Conservation (phyloP, 1,140 invertebrate species). For the Drosophila pachea region DNA sequence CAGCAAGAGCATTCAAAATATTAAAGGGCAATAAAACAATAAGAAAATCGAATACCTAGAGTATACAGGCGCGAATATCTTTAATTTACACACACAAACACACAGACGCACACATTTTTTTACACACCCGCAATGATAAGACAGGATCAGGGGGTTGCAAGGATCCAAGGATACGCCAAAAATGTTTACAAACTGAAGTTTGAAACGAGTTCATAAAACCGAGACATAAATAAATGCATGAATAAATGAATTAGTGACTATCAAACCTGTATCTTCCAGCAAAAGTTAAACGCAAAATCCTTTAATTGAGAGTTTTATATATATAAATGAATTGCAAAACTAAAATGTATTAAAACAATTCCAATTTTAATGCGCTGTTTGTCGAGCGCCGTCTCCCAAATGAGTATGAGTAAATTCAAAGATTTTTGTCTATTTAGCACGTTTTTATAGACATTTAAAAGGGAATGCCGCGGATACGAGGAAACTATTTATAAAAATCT, state of each 20-base stretch:
- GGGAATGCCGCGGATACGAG: slow-evolving; percentile 35
- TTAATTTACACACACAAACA: slow-evolving; percentile 64
- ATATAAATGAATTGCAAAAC: slow-evolving; percentile 38
- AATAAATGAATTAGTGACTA: slow-evolving; percentile 79
- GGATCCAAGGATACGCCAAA: slow-evolving; percentile 7
- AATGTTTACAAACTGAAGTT: slow-evolving; percentile 46
- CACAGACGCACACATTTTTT: slow-evolving; percentile 48
- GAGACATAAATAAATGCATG: slow-evolving; percentile 57
- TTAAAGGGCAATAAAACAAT: slow-evolving; percentile 71
- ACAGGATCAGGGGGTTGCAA: neutral
- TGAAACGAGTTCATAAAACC: slow-evolving; percentile 44
- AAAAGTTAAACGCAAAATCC: slow-evolving; percentile 70
- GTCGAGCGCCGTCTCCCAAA: slow-evolving; percentile 17
- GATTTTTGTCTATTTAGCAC: slow-evolving; percentile 77
- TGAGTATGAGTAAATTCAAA: slow-evolving; percentile 53
- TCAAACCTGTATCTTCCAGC: slow-evolving; percentile 79
- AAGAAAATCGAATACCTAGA: slow-evolving; percentile 59
- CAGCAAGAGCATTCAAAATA: slow-evolving; percentile 50
- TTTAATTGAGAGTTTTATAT: slow-evolving; percentile 66
- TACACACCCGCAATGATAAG: slow-evolving; percentile 38
- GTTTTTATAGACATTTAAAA: slow-evolving; percentile 75
- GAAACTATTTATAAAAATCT: slow-evolving; percentile 73
- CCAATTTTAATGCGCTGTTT: slow-evolving; percentile 30
- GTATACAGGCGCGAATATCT: slow-evolving; percentile 52
- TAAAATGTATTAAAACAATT: slow-evolving; percentile 37